phyloP scores from a whole-genome alignment of 2,797 vertebrate genomes.

The Sebastolobus alascanus region DNA sequence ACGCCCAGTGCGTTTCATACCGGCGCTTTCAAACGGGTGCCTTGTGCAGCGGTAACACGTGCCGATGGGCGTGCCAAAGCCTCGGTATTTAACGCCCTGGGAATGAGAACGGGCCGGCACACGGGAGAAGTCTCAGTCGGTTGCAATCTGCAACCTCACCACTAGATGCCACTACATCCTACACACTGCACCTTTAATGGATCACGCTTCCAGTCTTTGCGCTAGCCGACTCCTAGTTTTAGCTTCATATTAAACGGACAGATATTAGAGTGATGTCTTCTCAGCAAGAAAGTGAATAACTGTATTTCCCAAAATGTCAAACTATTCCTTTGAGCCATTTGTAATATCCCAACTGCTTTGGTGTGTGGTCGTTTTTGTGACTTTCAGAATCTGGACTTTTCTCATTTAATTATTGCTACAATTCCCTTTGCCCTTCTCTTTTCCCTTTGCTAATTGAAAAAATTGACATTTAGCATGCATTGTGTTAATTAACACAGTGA shows the following conservation, averaged over 20 bases:
- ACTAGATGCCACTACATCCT: too few species aligned
- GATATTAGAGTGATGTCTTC: neutral
- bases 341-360: neutral
- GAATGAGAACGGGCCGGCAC: too few species aligned
- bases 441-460: constrained; percentile 48
- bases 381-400: constrained; percentile 15
- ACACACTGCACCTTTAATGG: neutral
- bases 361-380: neutral
- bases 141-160: too few species aligned
- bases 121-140: neutral
- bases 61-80: too few species aligned
- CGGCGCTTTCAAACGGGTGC: too few species aligned
- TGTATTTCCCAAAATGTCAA: constrained; percentile 23
- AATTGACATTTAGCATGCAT: constrained; percentile 42
- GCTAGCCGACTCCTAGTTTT: too few species aligned
- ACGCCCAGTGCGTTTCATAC: too few species aligned
- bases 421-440: constrained; percentile 46
- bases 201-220: too few species aligned
- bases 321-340: constrained; percentile 9
- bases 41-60: too few species aligned
- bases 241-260: neutral
- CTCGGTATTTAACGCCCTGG: neutral
- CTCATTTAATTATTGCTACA: constrained; percentile 35
- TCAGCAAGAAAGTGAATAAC: constrained; percentile 2
- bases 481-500: constrained; percentile 47